These are phyloP conservation scores for Clepsis dumicolana DNA, from an alignment of 2,888 invertebrate genomes.

Conservation along the genomic window DNA sequence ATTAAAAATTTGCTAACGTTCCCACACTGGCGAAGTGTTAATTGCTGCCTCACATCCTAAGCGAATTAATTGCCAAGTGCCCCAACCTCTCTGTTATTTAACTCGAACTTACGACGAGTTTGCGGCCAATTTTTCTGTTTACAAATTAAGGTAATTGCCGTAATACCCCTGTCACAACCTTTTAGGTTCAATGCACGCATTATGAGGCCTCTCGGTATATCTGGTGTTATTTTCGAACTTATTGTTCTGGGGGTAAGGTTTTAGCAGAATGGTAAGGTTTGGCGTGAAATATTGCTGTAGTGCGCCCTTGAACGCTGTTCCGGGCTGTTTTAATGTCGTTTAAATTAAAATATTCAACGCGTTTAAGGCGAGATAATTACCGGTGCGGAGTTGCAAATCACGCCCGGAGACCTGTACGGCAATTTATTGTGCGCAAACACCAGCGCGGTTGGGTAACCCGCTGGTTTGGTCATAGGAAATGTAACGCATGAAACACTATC, in stretches of 20 bases:
- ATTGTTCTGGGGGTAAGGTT: conserved; percentile 61
- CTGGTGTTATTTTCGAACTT: conserved; percentile 56
- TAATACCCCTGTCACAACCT: conserved; percentile 82
- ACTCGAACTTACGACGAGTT: conserved; percentile 65
- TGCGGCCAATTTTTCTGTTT: conserved; percentile 78
- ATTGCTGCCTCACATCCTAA: conserved; percentile 63
- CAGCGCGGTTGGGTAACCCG: conserved; percentile 45
- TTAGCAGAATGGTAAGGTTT: conserved; percentile 62
- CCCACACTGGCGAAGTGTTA: conserved; percentile 58
- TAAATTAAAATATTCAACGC: conserved; percentile 70
- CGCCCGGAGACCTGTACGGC: conserved; percentile 45
- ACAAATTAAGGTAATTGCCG: conserved; percentile 83
- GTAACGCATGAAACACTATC: conserved; percentile 42
- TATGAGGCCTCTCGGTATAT: conserved; percentile 54
- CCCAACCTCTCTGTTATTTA: conserved; percentile 60
- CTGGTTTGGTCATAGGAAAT: conserved; percentile 54
- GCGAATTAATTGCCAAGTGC: conserved; percentile 53
- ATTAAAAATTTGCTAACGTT: conserved; percentile 61
- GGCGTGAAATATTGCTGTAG: conserved; percentile 71
- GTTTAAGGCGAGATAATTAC: conserved; percentile 67
- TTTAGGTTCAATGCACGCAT: conserved; percentile 82
- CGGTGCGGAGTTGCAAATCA: conserved; percentile 63
- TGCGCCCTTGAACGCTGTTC: conserved; percentile 73
- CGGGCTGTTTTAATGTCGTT: conserved; percentile 79
- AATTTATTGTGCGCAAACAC: conserved; percentile 48